Base-by-base conservation (phyloP, 2,113 vertebrate species). In the Taxidea taxus region DNA sequence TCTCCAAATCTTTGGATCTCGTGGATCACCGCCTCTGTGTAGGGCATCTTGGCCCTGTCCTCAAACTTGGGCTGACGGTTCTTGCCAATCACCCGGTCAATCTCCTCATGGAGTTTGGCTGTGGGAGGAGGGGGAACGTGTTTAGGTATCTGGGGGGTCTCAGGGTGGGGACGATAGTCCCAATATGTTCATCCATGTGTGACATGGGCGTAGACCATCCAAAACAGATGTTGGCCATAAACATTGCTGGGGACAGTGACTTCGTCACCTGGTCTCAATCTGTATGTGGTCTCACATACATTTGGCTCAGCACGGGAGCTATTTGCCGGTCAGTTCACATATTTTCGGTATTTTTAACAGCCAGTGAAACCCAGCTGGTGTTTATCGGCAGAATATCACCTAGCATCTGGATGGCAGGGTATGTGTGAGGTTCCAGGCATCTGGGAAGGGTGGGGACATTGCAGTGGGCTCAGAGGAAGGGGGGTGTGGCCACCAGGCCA, bases 21-120 rank as follows among this genome's bases (percentile, higher is more conserved):
- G 0, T 98, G 96, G 49, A 47, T 97, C 37, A 98, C 97, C 0
- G 97, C 97, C 29, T 98, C 96, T 0, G 90, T 98, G 92, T 98
- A 98, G 47, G 97, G 98, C 98, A 98, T 98, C 64, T 97, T 96
- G 72, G 74, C 31, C 1, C 85, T 37, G 56, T 98, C 98, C 81
- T 98, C 96, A 0, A 95, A 96, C n/a, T 86, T 96, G 23, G 97
- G 96, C 39, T 92, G 92, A 13, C 91, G 90, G 88, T 96, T 97
- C 84, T 62, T 97, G 39, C 98, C 97, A 23, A 98, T 97, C n/a
- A 98, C 97, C 2, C 0, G 54, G 44, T 98, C 96, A 34, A 98
- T 98, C 95, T 98, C 98, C 34, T 97, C 91, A 0, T 97, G 95
- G 44, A 98, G 0, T 54, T 97, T 98, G 93, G 95, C 98, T 98